Evolutionary conservation across 1,140 invertebrate species (phyloP), one percentile per base, ranked within the genome.

Genomic region (Solenopsis fugax): DNA sequence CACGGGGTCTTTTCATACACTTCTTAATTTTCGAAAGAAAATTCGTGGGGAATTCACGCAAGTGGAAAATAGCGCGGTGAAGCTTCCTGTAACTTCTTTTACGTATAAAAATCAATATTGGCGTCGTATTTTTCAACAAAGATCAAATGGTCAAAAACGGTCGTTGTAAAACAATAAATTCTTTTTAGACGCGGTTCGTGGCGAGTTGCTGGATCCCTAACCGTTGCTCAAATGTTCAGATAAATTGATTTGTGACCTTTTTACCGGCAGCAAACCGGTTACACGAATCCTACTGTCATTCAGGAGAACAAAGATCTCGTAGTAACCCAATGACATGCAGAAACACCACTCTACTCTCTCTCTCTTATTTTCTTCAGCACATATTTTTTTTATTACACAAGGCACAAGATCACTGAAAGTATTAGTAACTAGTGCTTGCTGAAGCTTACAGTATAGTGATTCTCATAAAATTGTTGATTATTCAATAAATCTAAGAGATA

Each of bases 161-260:
- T 69, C 7, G 64, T 65, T 80, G 13, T 56, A 56, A 71, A 45
- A 34, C 13, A 21, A 37, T 80, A 52, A 65, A 29, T 24, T 21
- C 29, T 71, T 71, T 71, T 71, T 45, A 29, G 29, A 9, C 16
- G 45, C 37, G 10, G 1, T 72, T 81, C 6, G 18, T n/a, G 77
- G n/a, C 41, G 54, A 48, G 73, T 9, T 21, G 50, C 24, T 71
- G 34, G 52, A 29, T 48, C 41, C 9, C 73, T 29, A 41, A 0
- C 12, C 37, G 9, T 62, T 75, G 34, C 13, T 56, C 54, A 50
- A 84, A 84, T 75, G 69, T 75, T 18, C 16, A 84, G 56, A 75
- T 84, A 75, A 73, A 71, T 75, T 84, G 54, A 81, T 81, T 81
- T 71, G 69, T 84, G 56, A 75, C 24, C 54, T 62, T 21, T 62